These are phyloP conservation scores for Mormyrus iriodes DNA, from an alignment of 2,113 vertebrate genomes.

Conservation along the genomic window DNA sequence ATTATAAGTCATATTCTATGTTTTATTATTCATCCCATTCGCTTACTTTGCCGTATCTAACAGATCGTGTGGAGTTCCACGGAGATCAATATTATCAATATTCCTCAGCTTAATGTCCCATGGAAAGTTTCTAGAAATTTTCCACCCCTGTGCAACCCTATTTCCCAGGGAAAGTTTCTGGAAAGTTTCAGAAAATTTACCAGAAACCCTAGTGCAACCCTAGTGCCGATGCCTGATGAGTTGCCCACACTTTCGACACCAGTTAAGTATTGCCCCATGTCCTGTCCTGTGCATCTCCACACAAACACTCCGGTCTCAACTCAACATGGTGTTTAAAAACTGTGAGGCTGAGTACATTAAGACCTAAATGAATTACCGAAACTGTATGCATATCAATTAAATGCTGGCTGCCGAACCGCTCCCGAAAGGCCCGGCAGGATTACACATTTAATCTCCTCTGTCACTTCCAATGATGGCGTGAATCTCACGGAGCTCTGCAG, in stretches of 20 bases:
- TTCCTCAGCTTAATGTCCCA: neutral
- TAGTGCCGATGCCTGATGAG: neutral
- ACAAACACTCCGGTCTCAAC: conserved; percentile 64
- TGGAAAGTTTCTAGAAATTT: neutral
- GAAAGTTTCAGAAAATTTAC: too few relatives aligned
- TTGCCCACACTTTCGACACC: neutral
- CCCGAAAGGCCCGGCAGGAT: conserved; percentile 69
- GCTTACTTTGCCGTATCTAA: neutral
- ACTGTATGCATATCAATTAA: conserved; percentile 79
- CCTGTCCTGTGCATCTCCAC: conserved; percentile 52
- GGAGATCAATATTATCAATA: neutral
- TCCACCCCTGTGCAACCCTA: neutral
- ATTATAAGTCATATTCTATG: neutral
- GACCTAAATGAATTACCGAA: conserved; percentile 76
- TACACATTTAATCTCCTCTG: conserved; percentile 75
- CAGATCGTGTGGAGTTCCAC: neutral
- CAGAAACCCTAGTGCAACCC: neutral
- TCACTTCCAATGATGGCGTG: conserved; percentile 71
- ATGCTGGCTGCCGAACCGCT: conserved; percentile 58
- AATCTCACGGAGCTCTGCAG: conserved; percentile 66
- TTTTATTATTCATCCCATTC: neutral
- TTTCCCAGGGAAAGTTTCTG: neutral
- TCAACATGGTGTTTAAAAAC: conserved; percentile 52
- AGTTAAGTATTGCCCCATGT: conserved; percentile 26
- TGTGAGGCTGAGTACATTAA: conserved; percentile 63